Percentiles rank a stretch among this genome's conserved stretches.
These are phyloP conservation scores for Mystacides longicornis DNA, from an alignment of 2,888 invertebrate species.

Conservation along the genomic window DNA sequence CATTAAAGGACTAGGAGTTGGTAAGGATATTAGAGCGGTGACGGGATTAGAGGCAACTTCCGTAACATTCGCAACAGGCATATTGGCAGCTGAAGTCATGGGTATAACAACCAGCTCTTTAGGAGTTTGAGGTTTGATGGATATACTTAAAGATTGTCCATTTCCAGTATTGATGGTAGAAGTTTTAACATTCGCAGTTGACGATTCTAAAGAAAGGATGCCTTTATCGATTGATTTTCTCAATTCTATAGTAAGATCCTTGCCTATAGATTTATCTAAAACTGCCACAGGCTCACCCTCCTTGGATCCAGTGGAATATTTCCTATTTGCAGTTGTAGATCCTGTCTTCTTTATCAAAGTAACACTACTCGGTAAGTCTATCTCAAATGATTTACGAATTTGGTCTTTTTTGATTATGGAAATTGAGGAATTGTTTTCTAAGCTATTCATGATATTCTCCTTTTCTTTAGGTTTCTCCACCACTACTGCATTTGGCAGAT, in stretches of 20 bases:
- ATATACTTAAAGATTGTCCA: constrained; percentile 16
- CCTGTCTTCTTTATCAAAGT: constrained; percentile 46
- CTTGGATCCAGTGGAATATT: constrained; percentile 45
- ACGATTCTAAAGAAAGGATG: constrained; percentile 14
- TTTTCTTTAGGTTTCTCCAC: constrained; percentile 42
- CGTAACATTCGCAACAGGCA: constrained; percentile 1
- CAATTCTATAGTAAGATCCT: constrained; percentile 46
- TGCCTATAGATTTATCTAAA: constrained; percentile 46
- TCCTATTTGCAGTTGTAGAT: constrained; percentile 42
- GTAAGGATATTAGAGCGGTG: constrained; percentile 11
- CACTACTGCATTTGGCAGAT: constrained; percentile 33
- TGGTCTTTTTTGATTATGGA: constrained; percentile 47
- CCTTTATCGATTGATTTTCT: constrained; percentile 44
- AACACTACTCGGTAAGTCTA: constrained; percentile 45
- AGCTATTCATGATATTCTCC: constrained; percentile 45
- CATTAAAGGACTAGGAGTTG: constrained; percentile 8
- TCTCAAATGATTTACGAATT: constrained; percentile 42
- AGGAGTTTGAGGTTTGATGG: constrained; percentile 17
- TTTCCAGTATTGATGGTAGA: constrained; percentile 13
- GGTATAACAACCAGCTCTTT: constrained; percentile 11
- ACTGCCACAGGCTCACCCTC: constrained; percentile 46
- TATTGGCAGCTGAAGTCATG: background rate
- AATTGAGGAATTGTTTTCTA: constrained; percentile 48
- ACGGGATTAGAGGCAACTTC: constrained; percentile 7
- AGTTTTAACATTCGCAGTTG: constrained; percentile 3